Evolutionary conservation across 2,888 invertebrate genomes (phyloP).

Genomic region (Listrodromus nycthemerus): DNA sequence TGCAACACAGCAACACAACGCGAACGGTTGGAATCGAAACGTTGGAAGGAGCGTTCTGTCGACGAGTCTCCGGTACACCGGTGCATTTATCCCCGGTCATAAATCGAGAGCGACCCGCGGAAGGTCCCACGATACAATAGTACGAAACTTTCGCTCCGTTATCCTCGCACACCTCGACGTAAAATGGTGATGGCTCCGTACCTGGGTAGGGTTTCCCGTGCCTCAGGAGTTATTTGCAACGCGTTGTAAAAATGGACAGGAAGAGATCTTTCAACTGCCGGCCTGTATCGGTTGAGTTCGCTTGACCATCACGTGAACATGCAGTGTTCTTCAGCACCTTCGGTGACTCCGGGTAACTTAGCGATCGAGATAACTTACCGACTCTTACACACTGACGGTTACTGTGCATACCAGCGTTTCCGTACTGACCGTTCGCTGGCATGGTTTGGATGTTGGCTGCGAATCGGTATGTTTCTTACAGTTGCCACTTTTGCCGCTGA

Average conservation of each 20-base stretch:
- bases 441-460: background rate
- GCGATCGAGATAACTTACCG: slow-evolving; percentile 42
- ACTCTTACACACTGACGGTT: slow-evolving; percentile 28
- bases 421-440: background rate
- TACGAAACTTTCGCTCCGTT: slow-evolving; percentile 56
- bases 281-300: background rate
- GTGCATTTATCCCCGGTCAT: slow-evolving; percentile 60
- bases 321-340: background rate
- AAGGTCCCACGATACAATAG: slow-evolving; percentile 57
- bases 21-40: slow-evolving; percentile 51
- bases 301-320: background rate
- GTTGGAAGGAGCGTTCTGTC: slow-evolving; percentile 44
- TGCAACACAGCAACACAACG: slow-evolving; percentile 25
- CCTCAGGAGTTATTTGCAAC: slow-evolving; percentile 2
- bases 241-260: background rate
- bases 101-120: slow-evolving; percentile 59
- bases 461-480: background rate
- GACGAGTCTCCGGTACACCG: slow-evolving; percentile 55
- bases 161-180: background rate
- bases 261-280: too few species aligned
- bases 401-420: background rate
- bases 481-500: background rate
- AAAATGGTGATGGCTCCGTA: slow-evolving; percentile 39
- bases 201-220: slow-evolving; percentile 61
- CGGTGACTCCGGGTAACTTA: background rate